Conservation (phyloP, 2,888 invertebrate genomes). For the Nemoura dubitans region DNA sequence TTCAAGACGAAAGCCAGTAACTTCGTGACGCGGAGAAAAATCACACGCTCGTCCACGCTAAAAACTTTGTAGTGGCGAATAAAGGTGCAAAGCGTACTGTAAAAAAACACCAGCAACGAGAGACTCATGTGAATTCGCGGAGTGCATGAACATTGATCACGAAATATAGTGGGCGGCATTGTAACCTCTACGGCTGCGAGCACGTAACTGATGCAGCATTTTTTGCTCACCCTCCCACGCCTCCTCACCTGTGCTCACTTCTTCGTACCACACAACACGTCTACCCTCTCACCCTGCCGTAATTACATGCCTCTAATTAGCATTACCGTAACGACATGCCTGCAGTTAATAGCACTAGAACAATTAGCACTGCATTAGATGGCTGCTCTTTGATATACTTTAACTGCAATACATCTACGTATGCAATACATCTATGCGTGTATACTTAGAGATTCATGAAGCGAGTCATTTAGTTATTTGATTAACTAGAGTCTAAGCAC, state of each 20-base stretch:
- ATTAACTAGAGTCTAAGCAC: not conserved
- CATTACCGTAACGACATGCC: not conserved
- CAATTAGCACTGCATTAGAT: not conserved
- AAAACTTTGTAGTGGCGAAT: not conserved
- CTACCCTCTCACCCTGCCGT: not conserved
- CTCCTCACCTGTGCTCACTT: not conserved
- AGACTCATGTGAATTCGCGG: not conserved
- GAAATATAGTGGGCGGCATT: not conserved
- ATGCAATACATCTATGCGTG: not conserved
- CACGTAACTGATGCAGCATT: not conserved
- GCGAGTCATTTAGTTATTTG: not conserved
- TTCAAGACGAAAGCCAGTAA: not conserved
- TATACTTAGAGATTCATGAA: not conserved
- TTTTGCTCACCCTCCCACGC: not conserved
- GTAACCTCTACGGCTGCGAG: not conserved
- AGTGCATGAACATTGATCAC: not conserved
- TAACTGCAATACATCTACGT: not conserved
- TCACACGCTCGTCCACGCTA: not conserved
- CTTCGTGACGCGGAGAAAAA: not conserved
- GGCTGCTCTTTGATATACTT: not conserved
- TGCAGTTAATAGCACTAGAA: not conserved
- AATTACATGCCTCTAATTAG: conserved; percentile 12
- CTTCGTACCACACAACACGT: not conserved
- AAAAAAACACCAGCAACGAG: not conserved
- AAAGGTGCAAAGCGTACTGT: conserved; percentile 7